Conservation (phyloP, 2,113 vertebrate genomes). For the Aegithalos caudatus region DNA sequence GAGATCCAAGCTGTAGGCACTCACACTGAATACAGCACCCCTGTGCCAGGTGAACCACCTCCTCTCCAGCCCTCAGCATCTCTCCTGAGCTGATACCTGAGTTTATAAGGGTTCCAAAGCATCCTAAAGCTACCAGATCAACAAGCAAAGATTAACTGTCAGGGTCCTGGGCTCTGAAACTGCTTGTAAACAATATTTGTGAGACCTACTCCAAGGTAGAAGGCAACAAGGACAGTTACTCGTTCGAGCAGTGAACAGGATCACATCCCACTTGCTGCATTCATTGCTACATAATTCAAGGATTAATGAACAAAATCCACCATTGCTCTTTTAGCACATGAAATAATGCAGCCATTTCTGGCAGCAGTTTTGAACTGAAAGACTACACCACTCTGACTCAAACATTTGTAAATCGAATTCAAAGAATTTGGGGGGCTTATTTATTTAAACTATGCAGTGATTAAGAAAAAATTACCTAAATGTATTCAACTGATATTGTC, state of each 20-base stretch:
- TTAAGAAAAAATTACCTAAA: neutral
- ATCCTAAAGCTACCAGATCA: neutral
- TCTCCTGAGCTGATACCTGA: neutral
- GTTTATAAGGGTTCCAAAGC: neutral
- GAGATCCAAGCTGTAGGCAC: neutral
- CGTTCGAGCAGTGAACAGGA: neutral
- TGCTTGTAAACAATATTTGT: neutral
- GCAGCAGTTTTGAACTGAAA: neutral
- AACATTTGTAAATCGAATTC: neutral
- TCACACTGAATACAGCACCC: neutral
- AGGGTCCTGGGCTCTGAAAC: neutral
- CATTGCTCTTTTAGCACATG: neutral
- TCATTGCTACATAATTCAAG: neutral
- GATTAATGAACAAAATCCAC: neutral
- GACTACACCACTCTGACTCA: neutral
- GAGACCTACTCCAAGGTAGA: neutral
- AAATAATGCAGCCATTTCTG: neutral
- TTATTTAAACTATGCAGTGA: neutral
- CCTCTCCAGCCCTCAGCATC: rapidly evolving
- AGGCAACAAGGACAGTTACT: neutral
- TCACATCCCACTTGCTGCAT: neutral
- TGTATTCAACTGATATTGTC: neutral
- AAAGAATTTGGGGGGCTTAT: neutral
- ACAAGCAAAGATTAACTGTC: neutral
- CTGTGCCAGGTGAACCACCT: rapidly evolving